These are phyloP conservation scores for Hestina assimilis DNA, from an alignment of 1,140 invertebrate genomes.

Conservation along the genomic window DNA sequence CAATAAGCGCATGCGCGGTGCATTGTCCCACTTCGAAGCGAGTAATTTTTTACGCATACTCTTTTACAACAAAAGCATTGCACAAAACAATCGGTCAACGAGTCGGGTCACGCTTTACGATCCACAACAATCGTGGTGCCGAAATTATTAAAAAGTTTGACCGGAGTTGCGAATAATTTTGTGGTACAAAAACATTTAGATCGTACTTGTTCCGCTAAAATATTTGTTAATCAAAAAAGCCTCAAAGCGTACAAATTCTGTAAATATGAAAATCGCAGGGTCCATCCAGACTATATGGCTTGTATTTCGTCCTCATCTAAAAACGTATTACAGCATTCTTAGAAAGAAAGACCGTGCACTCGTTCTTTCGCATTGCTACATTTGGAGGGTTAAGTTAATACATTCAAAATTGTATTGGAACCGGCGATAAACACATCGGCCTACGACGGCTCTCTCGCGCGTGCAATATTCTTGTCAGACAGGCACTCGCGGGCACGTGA, in stretches of 20 bases:
- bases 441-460: conserved; percentile 7
- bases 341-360: no score
- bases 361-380: no score
- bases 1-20: conserved; percentile 44
- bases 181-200: conserved; percentile 4
- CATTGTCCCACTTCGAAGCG: conserved; percentile 38
- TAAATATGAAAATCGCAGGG: no score
- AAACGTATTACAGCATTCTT: no score
- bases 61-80: conserved; percentile 44
- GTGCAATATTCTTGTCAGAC: conserved; percentile 4
- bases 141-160: conserved; percentile 57
- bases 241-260: no score
- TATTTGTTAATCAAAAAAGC: background rate
- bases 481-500: conserved; percentile 26
- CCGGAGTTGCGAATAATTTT: conserved; percentile 18
- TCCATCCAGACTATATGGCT: no score
- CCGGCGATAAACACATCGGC: conserved; percentile 30
- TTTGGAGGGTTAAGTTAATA: no score
- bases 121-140: conserved; percentile 47
- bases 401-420: background rate
- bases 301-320: no score
- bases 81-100: conserved; percentile 49
- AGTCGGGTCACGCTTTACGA: conserved; percentile 49
- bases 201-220: conserved; percentile 9
- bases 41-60: conserved; percentile 35